Percentiles rank a stretch among this genome's conserved stretches.
Evolutionary conservation across 1,140 invertebrate genomes (phyloP).

Genomic region (Galleria mellonella): DNA sequence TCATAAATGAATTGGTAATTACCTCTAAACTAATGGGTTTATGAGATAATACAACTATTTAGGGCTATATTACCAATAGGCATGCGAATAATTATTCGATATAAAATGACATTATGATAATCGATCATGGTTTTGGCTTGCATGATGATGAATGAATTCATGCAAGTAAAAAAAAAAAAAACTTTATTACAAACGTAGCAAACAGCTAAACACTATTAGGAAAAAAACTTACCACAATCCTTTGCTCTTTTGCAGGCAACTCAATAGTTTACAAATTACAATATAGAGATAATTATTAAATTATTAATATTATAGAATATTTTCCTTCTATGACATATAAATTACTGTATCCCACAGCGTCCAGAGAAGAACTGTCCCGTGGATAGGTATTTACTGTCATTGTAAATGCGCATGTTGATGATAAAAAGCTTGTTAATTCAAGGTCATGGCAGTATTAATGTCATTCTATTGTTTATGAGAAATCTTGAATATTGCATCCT

Average conservation of each 20-base stretch:
- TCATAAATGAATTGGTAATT: neutral
- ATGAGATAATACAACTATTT: slow-evolving; percentile 19
- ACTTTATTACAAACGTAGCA: slow-evolving; percentile 2
- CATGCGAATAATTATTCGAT: slow-evolving; percentile 15
- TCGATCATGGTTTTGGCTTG: slow-evolving; percentile 5
- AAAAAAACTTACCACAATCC: slow-evolving; percentile 30
- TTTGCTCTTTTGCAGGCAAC: neutral
- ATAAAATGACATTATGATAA: neutral
- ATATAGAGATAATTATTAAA: neutral
- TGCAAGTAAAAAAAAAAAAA: slow-evolving; percentile 22
- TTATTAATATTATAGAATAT: neutral
- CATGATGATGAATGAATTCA: slow-evolving; percentile 24
- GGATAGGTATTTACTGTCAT: slow-evolving; percentile 13
- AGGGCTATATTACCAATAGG: slow-evolving; percentile 17
- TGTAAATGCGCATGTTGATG: slow-evolving; percentile 18
- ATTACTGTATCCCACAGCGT: slow-evolving; percentile 3
- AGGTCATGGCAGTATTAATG: slow-evolving; percentile 19
- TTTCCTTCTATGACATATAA: neutral
- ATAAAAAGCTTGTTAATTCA: slow-evolving; percentile 31
- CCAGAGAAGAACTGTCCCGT: slow-evolving; percentile 23
- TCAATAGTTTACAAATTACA: neutral
- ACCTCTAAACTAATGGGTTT: slow-evolving; percentile 2
- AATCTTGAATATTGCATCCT: too few relatives aligned
- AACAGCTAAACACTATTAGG: slow-evolving; percentile 3
- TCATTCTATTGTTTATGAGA: neutral